These are phyloP conservation scores for Zele albiditarsus DNA, from an alignment of 2,888 invertebrate genomes.

Conservation along the genomic window DNA sequence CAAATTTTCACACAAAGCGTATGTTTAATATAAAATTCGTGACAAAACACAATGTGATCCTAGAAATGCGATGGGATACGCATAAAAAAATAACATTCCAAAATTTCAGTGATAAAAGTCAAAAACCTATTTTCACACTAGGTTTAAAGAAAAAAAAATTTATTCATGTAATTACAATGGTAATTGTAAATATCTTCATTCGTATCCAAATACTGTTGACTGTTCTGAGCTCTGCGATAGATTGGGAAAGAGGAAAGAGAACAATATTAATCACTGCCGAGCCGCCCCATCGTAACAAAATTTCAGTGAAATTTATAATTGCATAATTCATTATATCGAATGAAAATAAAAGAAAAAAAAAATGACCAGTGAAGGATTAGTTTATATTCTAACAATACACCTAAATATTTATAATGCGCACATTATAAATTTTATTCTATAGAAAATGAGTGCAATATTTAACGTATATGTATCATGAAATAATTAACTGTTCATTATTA, in stretches of 20 bases:
- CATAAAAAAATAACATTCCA: constrained; percentile 29
- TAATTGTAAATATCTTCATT: constrained; percentile 37
- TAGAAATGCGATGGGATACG: constrained; percentile 28
- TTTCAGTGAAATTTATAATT: neutral
- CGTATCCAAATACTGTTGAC: constrained; percentile 18
- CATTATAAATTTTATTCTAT: constrained; percentile 18
- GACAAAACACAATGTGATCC: constrained; percentile 13
- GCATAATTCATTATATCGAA: neutral
- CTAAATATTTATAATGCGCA: constrained; percentile 11
- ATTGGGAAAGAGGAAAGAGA: neutral
- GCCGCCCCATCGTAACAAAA: neutral
- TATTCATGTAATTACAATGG: constrained; percentile 19
- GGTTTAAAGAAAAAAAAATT: constrained; percentile 7
- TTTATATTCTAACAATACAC: constrained; percentile 11
- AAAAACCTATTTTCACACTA: constrained; percentile 39
- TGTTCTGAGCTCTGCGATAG: neutral
- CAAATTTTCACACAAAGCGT: neutral
- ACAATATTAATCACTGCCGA: neutral
- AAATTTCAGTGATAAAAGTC: constrained; percentile 34
- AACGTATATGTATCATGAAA: neutral
- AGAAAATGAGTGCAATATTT: constrained; percentile 21
- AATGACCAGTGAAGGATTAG: constrained; percentile 4
- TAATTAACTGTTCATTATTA: neutral
- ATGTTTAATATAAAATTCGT: neutral
- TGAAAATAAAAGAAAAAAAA: neutral